Evolutionary conservation across 1,140 invertebrate species (phyloP), one percentile per base, ranked within the genome.

Genomic region (Hyles euphorbiae): DNA sequence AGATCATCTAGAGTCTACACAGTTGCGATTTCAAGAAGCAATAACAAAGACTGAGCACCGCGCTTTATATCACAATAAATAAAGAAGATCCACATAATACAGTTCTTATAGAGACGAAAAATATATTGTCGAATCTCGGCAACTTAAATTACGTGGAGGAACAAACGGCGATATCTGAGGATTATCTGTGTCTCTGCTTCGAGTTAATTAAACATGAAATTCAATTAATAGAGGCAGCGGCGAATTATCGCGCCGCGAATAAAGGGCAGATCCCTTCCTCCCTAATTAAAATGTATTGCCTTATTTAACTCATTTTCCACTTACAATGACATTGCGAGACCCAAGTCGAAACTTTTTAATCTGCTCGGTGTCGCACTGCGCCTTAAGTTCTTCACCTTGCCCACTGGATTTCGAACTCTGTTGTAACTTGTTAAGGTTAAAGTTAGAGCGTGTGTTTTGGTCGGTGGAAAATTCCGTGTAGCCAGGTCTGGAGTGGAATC

Each of bases 261-360:
- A 88, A 88, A 84, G 82, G 81, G 76, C 71, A 71, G 74, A 80
- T 80, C 76, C 83, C 81, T 82, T 83, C 76, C 75, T 78, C 75
- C 83, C 85, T 88, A 87, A 88, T 88, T 88, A 88, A 88, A 88
- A 88, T 88, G 82, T 88, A 88, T 88, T 88, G 85, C 85, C 76
- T 88, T 88, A 87, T 88, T 88, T 87, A 85, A 88, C 85, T 88
- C 85, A 88, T 88, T 88, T 88, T 87, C 83, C 74, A 87, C 83
- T 87, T 80, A 87, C 83, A 88, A 84, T 85, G 83, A 85, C 83
- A 80, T 74, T 72, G 82, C 76, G 82, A 75, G 77, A 85, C 78
- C 76, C 80, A 79, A 78, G 74, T 83, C 74, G 10, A 77, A 88
- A 88, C 82, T 88, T 88, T 87, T 88, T 88, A 88, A 88, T 88